Evolutionary conservation across 2,113 vertebrate species (phyloP), one percentile per base, ranked within the genome.

Genomic region (Coryphaenoides rupestris): DNA sequence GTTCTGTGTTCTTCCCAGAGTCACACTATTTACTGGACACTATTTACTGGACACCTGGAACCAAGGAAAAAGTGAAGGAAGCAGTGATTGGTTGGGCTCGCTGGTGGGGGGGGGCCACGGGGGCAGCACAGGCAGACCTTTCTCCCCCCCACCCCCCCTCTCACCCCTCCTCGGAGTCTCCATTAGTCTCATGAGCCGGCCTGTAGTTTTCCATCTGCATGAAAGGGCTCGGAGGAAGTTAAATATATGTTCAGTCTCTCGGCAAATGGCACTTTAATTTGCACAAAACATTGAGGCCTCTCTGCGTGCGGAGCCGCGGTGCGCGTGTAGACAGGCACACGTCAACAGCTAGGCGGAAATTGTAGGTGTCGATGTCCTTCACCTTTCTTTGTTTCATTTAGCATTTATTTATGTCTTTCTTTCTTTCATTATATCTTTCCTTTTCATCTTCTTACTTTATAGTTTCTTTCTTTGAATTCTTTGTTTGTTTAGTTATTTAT

Each of bases 51-150:
- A 65, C 46, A 26, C 58, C 63, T 63, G 60, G 60, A 49, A 47
- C 19, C 5, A 19, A 4, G 58, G 26, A 66, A 58, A 70, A 40
- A 12, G 33, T 40, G 33, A 12, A 40, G 33, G 58, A 53, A 67
- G 5, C 50, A 33, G 57, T 55, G 57, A 65, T 70, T 59, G 75
- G 76, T n/a, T n/a, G n/a, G n/a, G n/a, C n/a, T n/a, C n/a, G n/a
- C n/a, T n/a, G n/a, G n/a, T n/a, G n/a, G n/a, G n/a, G n/a, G n/a
- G n/a, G n/a, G n/a, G n/a, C n/a, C n/a, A 70, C 4, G 21, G 40
- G 63, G 24, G 17, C 63, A 75, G 62, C 67, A 83, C 82, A 83
- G 69, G 60, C 33, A 45, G 63, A 77, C 65, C 71, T 73, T 79
- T 83, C 71, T 83, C 60, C 58, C 3, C 49, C 76, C 26, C n/a